Percentiles rank a stretch among this genome's conserved stretches.
Evolutionary conservation across 2,888 invertebrate genomes (phyloP).

Genomic region (Troides helena): DNA sequence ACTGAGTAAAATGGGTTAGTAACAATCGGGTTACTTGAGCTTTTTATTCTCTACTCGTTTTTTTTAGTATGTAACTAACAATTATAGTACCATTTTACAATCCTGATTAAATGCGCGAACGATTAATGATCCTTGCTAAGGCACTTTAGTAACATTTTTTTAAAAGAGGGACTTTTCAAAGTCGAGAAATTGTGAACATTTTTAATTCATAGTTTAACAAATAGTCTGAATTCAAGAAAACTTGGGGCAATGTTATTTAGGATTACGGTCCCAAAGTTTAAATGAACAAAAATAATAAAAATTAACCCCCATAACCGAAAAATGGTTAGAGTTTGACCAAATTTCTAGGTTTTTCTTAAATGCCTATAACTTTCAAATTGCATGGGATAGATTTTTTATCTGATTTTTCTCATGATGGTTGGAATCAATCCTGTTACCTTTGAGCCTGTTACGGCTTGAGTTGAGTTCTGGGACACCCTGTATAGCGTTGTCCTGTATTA

Average conservation of each 20-base stretch:
- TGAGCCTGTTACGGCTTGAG: neutral
- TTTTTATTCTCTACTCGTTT: constrained; percentile 7
- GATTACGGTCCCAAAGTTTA: constrained; percentile 5
- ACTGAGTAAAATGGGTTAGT: constrained; percentile 8
- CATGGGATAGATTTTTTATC: neutral
- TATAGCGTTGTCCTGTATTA: no score
- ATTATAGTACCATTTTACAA: constrained; percentile 8
- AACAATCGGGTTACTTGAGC: neutral
- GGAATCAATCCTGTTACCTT: neutral
- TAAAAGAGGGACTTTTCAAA: no score
- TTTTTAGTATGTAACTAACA: neutral
- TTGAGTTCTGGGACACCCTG: neutral
- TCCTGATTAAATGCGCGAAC: constrained; percentile 7
- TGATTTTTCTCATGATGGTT: neutral
- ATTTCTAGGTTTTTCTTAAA: constrained; percentile 12
- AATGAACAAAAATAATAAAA: constrained; percentile 8
- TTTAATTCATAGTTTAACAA: constrained; percentile 2
- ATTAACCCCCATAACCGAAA: constrained; percentile 5
- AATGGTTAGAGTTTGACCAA: constrained; percentile 2
- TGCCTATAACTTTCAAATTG: neutral
- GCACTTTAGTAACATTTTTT: no score
- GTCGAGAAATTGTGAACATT: no score
- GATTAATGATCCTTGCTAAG: neutral
- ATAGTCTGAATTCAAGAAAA: constrained; percentile 6
- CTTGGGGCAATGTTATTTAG: constrained; percentile 2